Conservation (phyloP, 2,797 vertebrate species). For the Parotocinclus haroldoi region DNA sequence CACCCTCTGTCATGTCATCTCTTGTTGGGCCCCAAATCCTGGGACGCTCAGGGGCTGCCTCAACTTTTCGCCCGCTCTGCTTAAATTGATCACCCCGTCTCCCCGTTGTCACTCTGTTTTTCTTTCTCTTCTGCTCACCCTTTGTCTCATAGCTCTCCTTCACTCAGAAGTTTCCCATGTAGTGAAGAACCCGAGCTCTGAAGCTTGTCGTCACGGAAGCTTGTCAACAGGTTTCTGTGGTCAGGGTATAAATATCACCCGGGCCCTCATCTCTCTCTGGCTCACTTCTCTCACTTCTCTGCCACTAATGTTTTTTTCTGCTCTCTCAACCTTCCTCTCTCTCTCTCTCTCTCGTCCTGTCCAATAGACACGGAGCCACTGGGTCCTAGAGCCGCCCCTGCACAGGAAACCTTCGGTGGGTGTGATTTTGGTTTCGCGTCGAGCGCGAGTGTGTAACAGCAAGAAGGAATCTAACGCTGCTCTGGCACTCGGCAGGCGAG, state of each 20-base stretch:
- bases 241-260: constrained; percentile 69
- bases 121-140: background rate
- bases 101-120: background rate
- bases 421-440: constrained; percentile 32
- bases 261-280: constrained; percentile 46
- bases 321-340: constrained; percentile 9
- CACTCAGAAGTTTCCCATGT: constrained; percentile 6
- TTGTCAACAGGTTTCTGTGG: constrained; percentile 78
- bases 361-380: constrained; percentile 27
- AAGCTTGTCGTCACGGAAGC: constrained; percentile 78
- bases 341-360: constrained; percentile 37
- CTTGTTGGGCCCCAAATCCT: background rate
- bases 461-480: constrained; percentile 32
- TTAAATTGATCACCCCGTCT: background rate
- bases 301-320: background rate
- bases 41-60: background rate
- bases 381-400: constrained; percentile 40
- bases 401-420: constrained; percentile 42
- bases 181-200: constrained; percentile 57
- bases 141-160: background rate
- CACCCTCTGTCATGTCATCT: constrained; percentile 57
- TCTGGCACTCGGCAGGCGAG: constrained; percentile 3
- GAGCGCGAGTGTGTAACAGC: constrained; percentile 15
- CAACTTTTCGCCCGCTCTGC: background rate
- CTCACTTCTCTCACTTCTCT: constrained; percentile 61